Percentiles rank a stretch among this genome's conserved stretches.
These are phyloP conservation scores for Dicaeum eximium DNA, from an alignment of 2,113 vertebrate species.

Conservation along the genomic window DNA sequence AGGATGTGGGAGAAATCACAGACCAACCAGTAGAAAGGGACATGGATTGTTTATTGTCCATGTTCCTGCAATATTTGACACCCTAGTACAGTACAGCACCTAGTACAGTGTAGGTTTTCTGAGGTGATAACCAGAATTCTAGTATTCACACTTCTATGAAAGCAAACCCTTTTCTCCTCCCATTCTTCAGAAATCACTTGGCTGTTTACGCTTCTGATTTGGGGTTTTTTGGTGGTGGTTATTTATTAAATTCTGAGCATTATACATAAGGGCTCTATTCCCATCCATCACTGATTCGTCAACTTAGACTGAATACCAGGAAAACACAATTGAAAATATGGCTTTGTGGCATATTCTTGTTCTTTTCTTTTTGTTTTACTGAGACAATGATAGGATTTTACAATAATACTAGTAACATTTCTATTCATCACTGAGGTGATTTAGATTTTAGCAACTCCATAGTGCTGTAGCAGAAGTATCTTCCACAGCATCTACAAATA, in stretches of 20 bases:
- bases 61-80: background rate
- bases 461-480: background rate
- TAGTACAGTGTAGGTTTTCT: background rate
- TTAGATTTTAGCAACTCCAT: background rate
- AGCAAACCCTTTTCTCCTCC: background rate
- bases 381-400: background rate
- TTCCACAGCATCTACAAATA: background rate
- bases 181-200: background rate
- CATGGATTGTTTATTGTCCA: background rate
- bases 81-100: too few species aligned
- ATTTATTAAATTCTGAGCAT: background rate
- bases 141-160: background rate
- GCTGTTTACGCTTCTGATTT: background rate
- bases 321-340: background rate
- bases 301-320: background rate
- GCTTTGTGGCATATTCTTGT: background rate
- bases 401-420: background rate
- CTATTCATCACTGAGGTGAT: background rate
- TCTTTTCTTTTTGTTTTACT: background rate
- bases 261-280: background rate
- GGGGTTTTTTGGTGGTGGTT: background rate
- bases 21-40: background rate
- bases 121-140: background rate
- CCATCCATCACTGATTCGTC: background rate
- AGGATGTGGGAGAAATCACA: background rate